Evolutionary conservation across 2,888 invertebrate genomes (phyloP).

Genomic region (Orchesella flavescens): DNA sequence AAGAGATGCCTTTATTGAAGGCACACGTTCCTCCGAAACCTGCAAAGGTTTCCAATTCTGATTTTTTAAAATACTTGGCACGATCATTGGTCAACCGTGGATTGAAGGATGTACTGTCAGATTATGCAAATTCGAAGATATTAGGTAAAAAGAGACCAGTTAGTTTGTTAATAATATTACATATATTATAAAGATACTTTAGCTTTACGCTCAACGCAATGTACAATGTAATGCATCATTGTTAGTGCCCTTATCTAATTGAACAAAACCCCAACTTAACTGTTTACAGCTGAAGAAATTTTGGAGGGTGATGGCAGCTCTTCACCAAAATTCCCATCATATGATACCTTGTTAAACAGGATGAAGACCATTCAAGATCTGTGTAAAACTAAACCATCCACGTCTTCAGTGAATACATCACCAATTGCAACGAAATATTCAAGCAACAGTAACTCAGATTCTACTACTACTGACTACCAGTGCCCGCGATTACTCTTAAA

Average conservation of each 20-base stretch:
- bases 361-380: slow-evolving; percentile 7
- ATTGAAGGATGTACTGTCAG: slow-evolving; percentile 48
- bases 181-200: too few species aligned
- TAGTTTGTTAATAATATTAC: too few species aligned
- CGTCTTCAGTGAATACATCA: not conserved
- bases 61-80: slow-evolving; percentile 41
- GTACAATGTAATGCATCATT: too few species aligned
- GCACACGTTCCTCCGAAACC: slow-evolving; percentile 40
- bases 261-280: too few species aligned
- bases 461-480: slow-evolving; percentile 21
- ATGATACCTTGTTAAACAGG: slow-evolving; percentile 23
- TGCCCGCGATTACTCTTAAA: slow-evolving; percentile 11
- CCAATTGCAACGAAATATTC: not conserved
- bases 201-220: too few species aligned
- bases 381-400: not conserved
- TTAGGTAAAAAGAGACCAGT: slow-evolving; percentile 31
- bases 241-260: too few species aligned
- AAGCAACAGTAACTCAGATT: not conserved
- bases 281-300: slow-evolving; percentile 43
- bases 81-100: slow-evolving; percentile 10
- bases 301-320: slow-evolving; percentile 15
- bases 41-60: slow-evolving; percentile 14
- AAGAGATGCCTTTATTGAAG: slow-evolving; percentile 47
- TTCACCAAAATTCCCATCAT: not conserved
- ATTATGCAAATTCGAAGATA: slow-evolving; percentile 54